These are phyloP conservation scores for Echeneis naucrates DNA, from an alignment of 2,797 vertebrate genomes.

Conservation along the genomic window DNA sequence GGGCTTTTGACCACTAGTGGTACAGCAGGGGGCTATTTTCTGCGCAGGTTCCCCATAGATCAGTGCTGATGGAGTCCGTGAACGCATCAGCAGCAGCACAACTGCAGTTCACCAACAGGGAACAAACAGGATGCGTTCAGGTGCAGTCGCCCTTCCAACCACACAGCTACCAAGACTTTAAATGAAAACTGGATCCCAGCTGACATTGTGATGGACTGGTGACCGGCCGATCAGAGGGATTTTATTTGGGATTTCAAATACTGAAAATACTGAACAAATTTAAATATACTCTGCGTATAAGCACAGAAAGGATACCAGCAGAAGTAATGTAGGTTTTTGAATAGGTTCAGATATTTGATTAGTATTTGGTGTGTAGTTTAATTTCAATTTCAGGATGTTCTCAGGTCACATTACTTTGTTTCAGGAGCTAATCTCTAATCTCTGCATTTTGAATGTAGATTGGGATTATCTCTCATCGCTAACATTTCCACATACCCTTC, in stretches of 20 bases:
- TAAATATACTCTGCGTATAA: too few relatives aligned
- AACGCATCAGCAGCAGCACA: slow-evolving; percentile 4
- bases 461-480: background rate
- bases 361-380: too few relatives aligned
- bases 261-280: too few relatives aligned
- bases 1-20: background rate
- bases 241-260: slow-evolving; percentile 1
- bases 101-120: background rate
- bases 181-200: too few relatives aligned
- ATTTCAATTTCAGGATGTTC: too few relatives aligned
- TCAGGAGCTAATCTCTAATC: background rate
- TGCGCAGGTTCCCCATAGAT: background rate
- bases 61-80: background rate
- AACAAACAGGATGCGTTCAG: background rate
- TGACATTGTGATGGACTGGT: too few relatives aligned
- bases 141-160: too few relatives aligned
- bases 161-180: too few relatives aligned
- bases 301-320: too few relatives aligned
- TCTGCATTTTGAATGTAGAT: background rate
- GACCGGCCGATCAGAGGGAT: too few relatives aligned
- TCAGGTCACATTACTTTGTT: background rate
- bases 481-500: slow-evolving; percentile 5
- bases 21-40: background rate
- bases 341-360: background rate
- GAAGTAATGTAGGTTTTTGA: background rate